phyloP scores from a whole-genome alignment of 2,888 invertebrate species.

The Acanthococcus lagerstroemiae region DNA sequence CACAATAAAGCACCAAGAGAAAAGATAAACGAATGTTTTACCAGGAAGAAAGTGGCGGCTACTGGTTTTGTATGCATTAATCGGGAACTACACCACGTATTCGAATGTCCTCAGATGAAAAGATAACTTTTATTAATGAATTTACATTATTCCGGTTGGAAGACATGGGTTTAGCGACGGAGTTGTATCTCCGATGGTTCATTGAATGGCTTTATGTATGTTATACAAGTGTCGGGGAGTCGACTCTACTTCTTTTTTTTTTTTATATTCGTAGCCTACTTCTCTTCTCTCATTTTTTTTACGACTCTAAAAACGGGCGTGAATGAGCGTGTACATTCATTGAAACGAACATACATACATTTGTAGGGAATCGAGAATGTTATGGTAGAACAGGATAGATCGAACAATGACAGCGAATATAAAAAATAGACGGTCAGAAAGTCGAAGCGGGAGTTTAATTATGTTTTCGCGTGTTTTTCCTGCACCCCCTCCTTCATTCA shows the following conservation, averaged over 20 bases:
- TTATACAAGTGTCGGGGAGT: neutral
- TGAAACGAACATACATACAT: neutral
- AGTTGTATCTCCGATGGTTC: neutral
- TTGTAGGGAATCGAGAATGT: too few species aligned
- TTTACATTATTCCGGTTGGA: constrained; percentile 31
- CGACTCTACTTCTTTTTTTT: neutral
- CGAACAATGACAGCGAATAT: too few species aligned
- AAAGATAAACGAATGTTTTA: constrained; percentile 25
- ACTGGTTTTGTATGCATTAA: constrained; percentile 22
- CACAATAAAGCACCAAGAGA: constrained; percentile 3
- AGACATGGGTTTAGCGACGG: constrained; percentile 20
- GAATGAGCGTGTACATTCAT: neutral
- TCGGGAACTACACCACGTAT: constrained; percentile 4
- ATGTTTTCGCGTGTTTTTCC: too few species aligned
- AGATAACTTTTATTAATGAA: constrained; percentile 31
- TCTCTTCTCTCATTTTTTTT: neutral
- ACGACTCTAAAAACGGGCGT: neutral
- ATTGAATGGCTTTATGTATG: neutral
- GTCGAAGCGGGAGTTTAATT: too few species aligned
- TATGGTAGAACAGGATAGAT: too few species aligned
- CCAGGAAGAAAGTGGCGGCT: constrained; percentile 30
- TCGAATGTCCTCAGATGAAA: constrained; percentile 31
- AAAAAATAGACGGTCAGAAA: too few species aligned
- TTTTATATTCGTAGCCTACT: neutral
- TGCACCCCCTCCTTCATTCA: too few species aligned